These are phyloP conservation scores for Leptobrachium ailaonicum DNA, from an alignment of 2,113 vertebrate species.

Conservation along the genomic window DNA sequence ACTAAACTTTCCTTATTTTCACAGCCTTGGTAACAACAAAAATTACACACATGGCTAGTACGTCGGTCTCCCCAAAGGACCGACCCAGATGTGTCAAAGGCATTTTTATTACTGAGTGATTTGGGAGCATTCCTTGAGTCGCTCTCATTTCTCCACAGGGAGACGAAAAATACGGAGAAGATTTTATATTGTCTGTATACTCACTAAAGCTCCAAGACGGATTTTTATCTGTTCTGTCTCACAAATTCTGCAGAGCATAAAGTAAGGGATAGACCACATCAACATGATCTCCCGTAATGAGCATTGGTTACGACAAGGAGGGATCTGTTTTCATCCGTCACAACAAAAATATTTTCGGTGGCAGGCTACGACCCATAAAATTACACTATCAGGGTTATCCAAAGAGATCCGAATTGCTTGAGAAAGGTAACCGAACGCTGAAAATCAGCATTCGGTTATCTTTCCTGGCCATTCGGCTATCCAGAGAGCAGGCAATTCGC, in stretches of 20 bases:
- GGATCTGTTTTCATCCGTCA: slow-evolving; percentile 16
- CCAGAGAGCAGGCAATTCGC: too few relatives aligned
- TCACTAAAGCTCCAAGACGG: slow-evolving; percentile 15
- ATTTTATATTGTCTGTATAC: not conserved
- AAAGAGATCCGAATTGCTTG: too few relatives aligned
- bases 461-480: too few relatives aligned
- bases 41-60: not conserved
- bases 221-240: slow-evolving; percentile 26
- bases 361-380: slow-evolving; percentile 1
- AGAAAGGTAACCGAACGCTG: too few relatives aligned
- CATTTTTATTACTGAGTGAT: slow-evolving; percentile 14
- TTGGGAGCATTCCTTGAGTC: not conserved
- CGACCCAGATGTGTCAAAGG: slow-evolving; percentile 37
- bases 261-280: not conserved
- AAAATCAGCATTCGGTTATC: too few relatives aligned
- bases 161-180: not conserved
- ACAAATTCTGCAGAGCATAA: slow-evolving; percentile 11
- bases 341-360: not conserved
- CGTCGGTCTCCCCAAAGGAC: slow-evolving; percentile 4
- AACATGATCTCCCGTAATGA: not conserved
- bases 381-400: too few relatives aligned
- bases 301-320: slow-evolving; percentile 4
- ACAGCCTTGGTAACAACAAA: not conserved
- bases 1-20: not conserved
- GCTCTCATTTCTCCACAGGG: not conserved